Conservation (phyloP, 2,888 invertebrate species). For the Dioctria linearis region DNA sequence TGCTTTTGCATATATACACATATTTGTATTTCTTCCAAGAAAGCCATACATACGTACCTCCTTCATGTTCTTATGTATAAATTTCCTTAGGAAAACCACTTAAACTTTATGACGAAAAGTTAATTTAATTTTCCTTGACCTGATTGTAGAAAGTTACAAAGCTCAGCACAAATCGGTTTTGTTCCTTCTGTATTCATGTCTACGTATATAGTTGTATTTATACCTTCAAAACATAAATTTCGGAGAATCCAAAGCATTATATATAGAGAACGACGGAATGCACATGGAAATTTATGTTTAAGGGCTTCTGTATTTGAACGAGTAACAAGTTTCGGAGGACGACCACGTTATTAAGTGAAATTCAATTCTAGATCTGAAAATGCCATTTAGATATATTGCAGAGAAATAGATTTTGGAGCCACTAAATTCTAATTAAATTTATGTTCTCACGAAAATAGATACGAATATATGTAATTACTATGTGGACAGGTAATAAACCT, state of each 20-base stretch:
- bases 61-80: constrained; percentile 1
- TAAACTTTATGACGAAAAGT: constrained; percentile 44
- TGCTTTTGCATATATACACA: neutral
- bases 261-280: neutral
- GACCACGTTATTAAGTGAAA: neutral
- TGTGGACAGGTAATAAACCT: too few relatives aligned
- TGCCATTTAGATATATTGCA: neutral
- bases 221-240: neutral
- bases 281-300: neutral
- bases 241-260: neutral
- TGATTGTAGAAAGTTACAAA: constrained; percentile 9
- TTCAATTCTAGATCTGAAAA: neutral
- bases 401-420: neutral
- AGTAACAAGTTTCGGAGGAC: neutral
- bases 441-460: too few relatives aligned
- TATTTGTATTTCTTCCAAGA: too few relatives aligned
- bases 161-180: constrained; percentile 1
- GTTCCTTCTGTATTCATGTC: neutral
- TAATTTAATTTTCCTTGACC: constrained; percentile 48
- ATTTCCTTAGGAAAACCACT: constrained; percentile 31
- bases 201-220: too few relatives aligned
- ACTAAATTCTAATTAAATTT: neutral
- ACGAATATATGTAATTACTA: too few relatives aligned
- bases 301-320: neutral
- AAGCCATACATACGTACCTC: neutral